A percentile compares a stretch with the other conserved stretches of the same genome.
These are phyloP conservation scores for Pseudomyrmex sp. DNA, from an alignment of 1,140 invertebrate genomes.

Conservation along the genomic window DNA sequence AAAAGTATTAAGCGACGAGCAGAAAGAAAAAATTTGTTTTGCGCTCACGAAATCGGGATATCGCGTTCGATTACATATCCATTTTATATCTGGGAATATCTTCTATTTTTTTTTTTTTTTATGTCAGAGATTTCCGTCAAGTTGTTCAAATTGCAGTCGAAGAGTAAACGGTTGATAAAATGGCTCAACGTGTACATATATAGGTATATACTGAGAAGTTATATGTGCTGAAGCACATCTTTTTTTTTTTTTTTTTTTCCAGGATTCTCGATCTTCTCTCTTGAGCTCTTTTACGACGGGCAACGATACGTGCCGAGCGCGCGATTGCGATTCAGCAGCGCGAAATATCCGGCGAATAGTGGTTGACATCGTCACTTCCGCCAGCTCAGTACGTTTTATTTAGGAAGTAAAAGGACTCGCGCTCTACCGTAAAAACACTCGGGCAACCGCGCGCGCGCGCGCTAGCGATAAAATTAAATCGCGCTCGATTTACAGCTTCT, in stretches of 20 bases:
- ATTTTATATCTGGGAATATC: background rate
- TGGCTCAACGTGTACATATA: too few relatives aligned
- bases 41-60: too few relatives aligned
- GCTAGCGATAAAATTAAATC: constrained; percentile 14
- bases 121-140: too few relatives aligned
- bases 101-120: background rate
- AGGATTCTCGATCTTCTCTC: constrained; percentile 4
- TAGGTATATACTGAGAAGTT: too few relatives aligned
- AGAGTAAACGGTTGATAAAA: too few relatives aligned
- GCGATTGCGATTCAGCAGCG: constrained; percentile 21
- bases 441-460: background rate
- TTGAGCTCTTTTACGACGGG: constrained; percentile 1
- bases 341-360: constrained; percentile 19
- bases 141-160: too few relatives aligned
- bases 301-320: background rate
- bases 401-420: constrained; percentile 21
- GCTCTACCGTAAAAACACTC: constrained; percentile 26
- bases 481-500: constrained; percentile 12
- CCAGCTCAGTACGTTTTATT: constrained; percentile 25
- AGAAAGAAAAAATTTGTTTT: background rate
- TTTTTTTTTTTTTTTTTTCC: background rate
- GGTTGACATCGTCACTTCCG: constrained; percentile 14
- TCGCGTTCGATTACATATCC: too few relatives aligned
- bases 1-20: background rate
- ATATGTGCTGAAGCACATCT: too few relatives aligned